Base-by-base conservation (phyloP, 2,797 vertebrate species). In the Scomberomorus guttatus region DNA sequence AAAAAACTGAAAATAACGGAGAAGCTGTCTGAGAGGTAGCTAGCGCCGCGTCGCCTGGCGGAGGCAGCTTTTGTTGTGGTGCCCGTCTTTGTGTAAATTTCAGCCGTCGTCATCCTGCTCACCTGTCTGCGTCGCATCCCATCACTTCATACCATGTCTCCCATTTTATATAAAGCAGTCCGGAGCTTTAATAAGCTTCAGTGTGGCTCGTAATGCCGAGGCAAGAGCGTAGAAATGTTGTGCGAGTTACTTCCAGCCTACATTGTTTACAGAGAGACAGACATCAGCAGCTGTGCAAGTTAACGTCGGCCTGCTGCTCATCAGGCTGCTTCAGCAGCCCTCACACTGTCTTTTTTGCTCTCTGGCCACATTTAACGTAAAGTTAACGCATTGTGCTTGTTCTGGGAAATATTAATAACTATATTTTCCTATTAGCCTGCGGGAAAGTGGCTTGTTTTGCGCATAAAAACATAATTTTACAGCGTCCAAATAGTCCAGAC, bases 1-100 rank as follows among this genome's bases (percentile, higher is more conserved):
- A 96, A 93, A 79, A 95, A 95, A 55, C 87, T 95, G 71, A 94
- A 94, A 83, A 92, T 96, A 63, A 94, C 95, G 84, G 95, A 96
- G 91, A 91, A 68, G 93, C 93, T 96, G 74, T 95, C 95, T 22
- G 96, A 96, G 57, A 96, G 96, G 96, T 96, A 94, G 64, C 64
- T 20, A 52, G 64, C 72, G 51, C 56, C 42, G 50, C 80, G 87
- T 61, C 57, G 72, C 76, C 75, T 44, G 73, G 83, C 78, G 81
- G 85, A 77, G 71, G 86, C 73, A 82, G 89, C 90, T 93, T 92
- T 92, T 94, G 92, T 94, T 92, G 90, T 90, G 76, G 73, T 80
- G 79, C 50, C 24, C 17, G 80, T 91, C 91, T 94, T 92, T 92
- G 92, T 94, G 92, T 90, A 65, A 51, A 51, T 81, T 76, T 68